Conservation (phyloP, 2,113 vertebrate species). For the Myodes glareolus region DNA sequence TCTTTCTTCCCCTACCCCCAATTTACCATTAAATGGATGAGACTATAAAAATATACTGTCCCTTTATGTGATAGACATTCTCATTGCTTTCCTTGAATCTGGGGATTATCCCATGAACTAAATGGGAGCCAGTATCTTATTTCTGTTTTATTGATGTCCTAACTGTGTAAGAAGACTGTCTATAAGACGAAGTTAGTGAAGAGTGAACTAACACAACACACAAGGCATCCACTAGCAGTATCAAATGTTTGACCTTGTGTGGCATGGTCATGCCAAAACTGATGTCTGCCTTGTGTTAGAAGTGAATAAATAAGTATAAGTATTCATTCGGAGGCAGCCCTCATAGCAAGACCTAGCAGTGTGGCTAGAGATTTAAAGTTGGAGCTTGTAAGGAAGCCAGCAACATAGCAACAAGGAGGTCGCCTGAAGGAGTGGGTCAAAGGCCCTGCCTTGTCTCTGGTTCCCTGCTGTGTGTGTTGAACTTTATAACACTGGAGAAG, state of each 20-base stretch:
- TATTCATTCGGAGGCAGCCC: not conserved
- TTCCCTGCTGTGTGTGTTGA: not conserved
- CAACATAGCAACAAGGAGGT: not conserved
- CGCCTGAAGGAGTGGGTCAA: not conserved
- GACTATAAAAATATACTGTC: not conserved
- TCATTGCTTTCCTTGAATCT: not conserved
- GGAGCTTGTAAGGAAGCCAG: not conserved
- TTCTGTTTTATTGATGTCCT: not conserved
- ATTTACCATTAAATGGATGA: not conserved
- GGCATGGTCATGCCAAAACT: not conserved
- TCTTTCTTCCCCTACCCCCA: not conserved
- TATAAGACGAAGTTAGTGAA: not conserved
- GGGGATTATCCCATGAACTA: not conserved
- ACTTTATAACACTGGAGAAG: not conserved
- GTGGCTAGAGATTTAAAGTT: not conserved
- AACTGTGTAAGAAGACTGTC: not conserved
- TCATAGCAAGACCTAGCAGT: not conserved
- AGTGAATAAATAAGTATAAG: not conserved
- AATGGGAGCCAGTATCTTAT: not conserved
- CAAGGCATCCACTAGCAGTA: not conserved
- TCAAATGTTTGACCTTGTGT: not conserved
- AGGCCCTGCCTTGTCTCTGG: not conserved
- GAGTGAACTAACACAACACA: not conserved
- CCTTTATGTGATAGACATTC: conserved; percentile 6
- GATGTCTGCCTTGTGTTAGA: not conserved